Conservation (phyloP, 1,140 invertebrate species). For the Lutraria rhynchaena region DNA sequence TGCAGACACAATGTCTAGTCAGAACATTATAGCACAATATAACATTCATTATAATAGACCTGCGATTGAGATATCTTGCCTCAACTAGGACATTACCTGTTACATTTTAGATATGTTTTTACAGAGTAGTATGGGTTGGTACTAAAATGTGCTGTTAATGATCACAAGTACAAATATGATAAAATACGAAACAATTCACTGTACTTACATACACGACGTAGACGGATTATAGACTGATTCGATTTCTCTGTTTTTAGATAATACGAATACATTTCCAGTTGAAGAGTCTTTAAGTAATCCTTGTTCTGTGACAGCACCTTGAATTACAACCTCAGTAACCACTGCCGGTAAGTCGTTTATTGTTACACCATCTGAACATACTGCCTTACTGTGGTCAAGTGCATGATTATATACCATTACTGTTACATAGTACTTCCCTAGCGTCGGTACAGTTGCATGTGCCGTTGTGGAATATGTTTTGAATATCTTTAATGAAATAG, state of each 20-base stretch:
- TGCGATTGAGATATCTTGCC: too few species aligned
- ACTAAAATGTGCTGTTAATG: neutral
- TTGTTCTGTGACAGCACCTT: conserved; percentile 38
- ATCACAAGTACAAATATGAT: neutral
- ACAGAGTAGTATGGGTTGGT: neutral
- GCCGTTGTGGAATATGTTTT: conserved; percentile 28
- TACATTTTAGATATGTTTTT: neutral
- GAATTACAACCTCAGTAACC: conserved; percentile 50
- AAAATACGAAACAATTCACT: neutral
- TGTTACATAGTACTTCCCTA: conserved; percentile 64
- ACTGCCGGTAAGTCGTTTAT: conserved; percentile 48
- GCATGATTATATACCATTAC: conserved; percentile 69
- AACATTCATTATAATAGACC: too few species aligned
- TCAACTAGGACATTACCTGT: neutral
- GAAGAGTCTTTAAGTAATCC: conserved; percentile 48
- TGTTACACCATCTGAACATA: conserved; percentile 70
- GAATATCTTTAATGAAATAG: conserved; percentile 13
- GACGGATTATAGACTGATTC: neutral
- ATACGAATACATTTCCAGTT: conserved; percentile 23
- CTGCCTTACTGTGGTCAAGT: conserved; percentile 57
- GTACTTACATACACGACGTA: conserved; percentile 7
- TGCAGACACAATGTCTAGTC: too few species aligned
- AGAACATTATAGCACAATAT: too few species aligned
- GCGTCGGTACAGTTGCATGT: neutral
- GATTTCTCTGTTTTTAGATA: conserved; percentile 36